Conservation (phyloP, 2,113 vertebrate species). For the Alectura lathami region DNA sequence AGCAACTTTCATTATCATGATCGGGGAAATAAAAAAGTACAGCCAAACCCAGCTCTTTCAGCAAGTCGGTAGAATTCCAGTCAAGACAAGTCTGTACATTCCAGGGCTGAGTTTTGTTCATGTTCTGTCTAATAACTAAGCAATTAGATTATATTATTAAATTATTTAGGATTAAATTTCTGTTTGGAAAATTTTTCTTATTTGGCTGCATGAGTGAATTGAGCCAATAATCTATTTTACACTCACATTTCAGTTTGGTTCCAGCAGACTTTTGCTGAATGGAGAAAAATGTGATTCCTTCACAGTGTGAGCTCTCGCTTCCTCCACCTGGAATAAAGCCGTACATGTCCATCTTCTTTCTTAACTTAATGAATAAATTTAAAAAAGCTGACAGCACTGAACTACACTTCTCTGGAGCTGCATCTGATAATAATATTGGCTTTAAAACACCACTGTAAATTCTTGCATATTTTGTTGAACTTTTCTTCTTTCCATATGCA, state of each 20-base stretch:
- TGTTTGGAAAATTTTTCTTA: constrained; percentile 2
- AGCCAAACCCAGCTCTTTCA: constrained; percentile 24
- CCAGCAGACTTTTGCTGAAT: background rate
- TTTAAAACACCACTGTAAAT: background rate
- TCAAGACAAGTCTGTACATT: constrained; percentile 14
- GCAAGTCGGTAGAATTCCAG: constrained; percentile 22
- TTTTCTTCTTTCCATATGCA: background rate
- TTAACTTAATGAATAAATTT: constrained; percentile 10
- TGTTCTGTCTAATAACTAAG: constrained; percentile 15
- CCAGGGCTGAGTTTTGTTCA: background rate
- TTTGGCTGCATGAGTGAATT: background rate
- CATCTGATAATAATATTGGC: background rate
- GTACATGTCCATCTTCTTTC: background rate
- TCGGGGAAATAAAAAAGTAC: background rate
- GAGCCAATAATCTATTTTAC: background rate
- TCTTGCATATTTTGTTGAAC: background rate
- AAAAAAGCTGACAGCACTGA: background rate
- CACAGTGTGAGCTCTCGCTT: background rate
- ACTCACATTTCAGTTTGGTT: background rate
- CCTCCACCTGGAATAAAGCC: background rate
- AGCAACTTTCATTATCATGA: background rate
- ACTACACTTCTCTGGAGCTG: background rate
- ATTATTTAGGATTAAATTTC: background rate
- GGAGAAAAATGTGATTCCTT: background rate
- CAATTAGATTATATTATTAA: constrained; percentile 14